Percentiles rank a stretch among this genome's conserved stretches.
Conservation (phyloP, 2,113 vertebrate genomes). For the Myrmecobius fasciatus region DNA sequence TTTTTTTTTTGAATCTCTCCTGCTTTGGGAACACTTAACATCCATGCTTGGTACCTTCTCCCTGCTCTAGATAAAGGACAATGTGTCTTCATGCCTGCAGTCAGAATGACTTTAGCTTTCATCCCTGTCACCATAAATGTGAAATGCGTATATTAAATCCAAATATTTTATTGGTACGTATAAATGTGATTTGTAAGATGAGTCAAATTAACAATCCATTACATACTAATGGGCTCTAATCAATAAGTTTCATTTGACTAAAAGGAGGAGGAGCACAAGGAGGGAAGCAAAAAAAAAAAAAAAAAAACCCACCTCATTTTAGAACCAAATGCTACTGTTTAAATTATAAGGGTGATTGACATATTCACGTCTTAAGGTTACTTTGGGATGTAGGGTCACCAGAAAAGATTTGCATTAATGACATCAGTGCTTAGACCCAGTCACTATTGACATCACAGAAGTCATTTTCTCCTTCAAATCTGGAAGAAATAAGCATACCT, state of each 20-base stretch:
- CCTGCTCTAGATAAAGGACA: slow-evolving; percentile 17
- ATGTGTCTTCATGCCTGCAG: slow-evolving; percentile 31
- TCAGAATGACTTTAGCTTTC: slow-evolving; percentile 63
- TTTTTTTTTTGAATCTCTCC: background rate
- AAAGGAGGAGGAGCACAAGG: slow-evolving; percentile 66
- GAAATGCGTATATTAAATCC: slow-evolving; percentile 70
- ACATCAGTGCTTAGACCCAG: background rate
- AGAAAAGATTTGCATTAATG: background rate
- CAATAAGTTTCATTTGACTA: slow-evolving; percentile 85
- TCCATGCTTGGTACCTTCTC: slow-evolving; percentile 20
- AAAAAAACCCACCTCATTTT: slow-evolving; percentile 72
- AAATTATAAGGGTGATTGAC: slow-evolving; percentile 54
- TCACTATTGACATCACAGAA: background rate
- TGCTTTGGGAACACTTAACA: slow-evolving; percentile 12
- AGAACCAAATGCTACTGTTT: slow-evolving; percentile 65
- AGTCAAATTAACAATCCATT: slow-evolving; percentile 87
- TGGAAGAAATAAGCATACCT: background rate
- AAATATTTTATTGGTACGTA: slow-evolving; percentile 80
- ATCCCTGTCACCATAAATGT: slow-evolving; percentile 71
- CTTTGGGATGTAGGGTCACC: background rate
- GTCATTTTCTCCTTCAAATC: background rate
- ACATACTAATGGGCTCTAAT: slow-evolving; percentile 84
- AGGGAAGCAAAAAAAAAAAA: slow-evolving; percentile 47
- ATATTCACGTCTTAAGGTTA: slow-evolving; percentile 34
- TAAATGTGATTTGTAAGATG: slow-evolving; percentile 85